phyloP scores from a whole-genome alignment of 2,888 invertebrate species.

The Lasius platythorax region DNA sequence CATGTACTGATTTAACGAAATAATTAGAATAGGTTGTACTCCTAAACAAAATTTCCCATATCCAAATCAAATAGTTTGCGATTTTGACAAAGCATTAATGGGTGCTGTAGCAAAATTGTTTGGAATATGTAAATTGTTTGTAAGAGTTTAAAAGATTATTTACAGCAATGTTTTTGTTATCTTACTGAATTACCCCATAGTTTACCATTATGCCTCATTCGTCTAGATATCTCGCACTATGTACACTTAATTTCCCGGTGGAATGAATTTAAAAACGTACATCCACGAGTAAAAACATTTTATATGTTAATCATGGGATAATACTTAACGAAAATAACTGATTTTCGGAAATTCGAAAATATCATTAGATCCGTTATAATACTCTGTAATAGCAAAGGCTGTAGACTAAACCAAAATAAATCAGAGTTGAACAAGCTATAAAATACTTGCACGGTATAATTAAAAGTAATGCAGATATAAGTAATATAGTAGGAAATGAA shows the following conservation, averaged over 20 bases:
- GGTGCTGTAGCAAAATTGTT: background rate
- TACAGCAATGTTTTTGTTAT: background rate
- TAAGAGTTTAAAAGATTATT: background rate
- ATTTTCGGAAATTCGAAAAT: background rate
- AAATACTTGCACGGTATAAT: background rate
- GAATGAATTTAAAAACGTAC: conserved; percentile 29
- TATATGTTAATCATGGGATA: conserved; percentile 16
- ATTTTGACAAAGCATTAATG: background rate
- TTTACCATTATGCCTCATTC: background rate
- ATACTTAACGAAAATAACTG: conserved; percentile 15
- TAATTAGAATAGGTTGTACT: background rate
- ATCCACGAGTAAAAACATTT: conserved; percentile 40
- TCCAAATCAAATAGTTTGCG: background rate
- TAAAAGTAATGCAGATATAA: background rate
- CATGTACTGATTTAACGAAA: background rate
- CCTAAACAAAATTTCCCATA: background rate
- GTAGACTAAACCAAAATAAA: background rate
- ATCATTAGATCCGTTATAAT: background rate
- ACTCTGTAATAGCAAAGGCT: background rate
- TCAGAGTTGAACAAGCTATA: background rate
- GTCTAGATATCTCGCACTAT: background rate
- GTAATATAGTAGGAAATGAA: background rate
- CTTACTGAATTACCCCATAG: background rate
- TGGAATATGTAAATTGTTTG: background rate
- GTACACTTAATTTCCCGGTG: conserved; percentile 34